phyloP scores from a whole-genome alignment of 53 echinoderm and acorn worm genomes.

The Holothuria leucospilota region DNA sequence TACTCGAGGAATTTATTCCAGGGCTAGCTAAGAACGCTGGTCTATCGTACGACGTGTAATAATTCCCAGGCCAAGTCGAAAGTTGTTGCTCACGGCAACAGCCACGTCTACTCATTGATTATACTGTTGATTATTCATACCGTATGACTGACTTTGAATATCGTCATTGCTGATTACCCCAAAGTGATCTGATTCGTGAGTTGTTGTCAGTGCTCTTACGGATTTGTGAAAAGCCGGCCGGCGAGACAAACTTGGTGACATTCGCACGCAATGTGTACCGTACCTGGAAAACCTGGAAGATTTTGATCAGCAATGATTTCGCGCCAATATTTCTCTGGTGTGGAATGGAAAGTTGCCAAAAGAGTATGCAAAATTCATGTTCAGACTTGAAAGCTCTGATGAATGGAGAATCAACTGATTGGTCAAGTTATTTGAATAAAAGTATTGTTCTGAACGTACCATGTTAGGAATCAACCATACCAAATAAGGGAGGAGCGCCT shows the following conservation, averaged over 20 bases:
- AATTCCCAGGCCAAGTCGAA: conserved; percentile 50
- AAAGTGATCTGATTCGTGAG: conserved; percentile 52
- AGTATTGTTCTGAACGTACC: conserved; percentile 50
- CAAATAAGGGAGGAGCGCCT: conserved; percentile 43
- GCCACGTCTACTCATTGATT: conserved; percentile 53
- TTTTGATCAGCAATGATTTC: conserved; percentile 43
- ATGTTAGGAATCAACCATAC: conserved; percentile 37
- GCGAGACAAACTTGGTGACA: conserved; percentile 39
- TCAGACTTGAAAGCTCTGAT: conserved; percentile 50
- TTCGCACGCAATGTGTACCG: conserved; percentile 42
- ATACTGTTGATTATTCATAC: conserved; percentile 45
- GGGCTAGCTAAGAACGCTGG: conserved; percentile 3
- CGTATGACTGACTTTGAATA: conserved; percentile 49
- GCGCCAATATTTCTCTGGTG: conserved; percentile 39
- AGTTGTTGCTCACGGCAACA: conserved; percentile 56
- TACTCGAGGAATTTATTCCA: conserved; percentile 16
- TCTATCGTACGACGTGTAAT: conserved; percentile 53
- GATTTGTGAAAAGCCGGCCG: conserved; percentile 57
- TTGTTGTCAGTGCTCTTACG: conserved; percentile 56
- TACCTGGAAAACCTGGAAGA: conserved; percentile 30
- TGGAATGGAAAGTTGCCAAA: conserved; percentile 48
- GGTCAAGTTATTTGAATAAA: conserved; percentile 53
- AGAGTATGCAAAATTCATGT: conserved; percentile 43
- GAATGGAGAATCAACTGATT: conserved; percentile 52
- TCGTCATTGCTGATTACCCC: conserved; percentile 52